Evolutionary conservation across 2,113 vertebrate species (phyloP).

Genomic region (Caranx melampygus): DNA sequence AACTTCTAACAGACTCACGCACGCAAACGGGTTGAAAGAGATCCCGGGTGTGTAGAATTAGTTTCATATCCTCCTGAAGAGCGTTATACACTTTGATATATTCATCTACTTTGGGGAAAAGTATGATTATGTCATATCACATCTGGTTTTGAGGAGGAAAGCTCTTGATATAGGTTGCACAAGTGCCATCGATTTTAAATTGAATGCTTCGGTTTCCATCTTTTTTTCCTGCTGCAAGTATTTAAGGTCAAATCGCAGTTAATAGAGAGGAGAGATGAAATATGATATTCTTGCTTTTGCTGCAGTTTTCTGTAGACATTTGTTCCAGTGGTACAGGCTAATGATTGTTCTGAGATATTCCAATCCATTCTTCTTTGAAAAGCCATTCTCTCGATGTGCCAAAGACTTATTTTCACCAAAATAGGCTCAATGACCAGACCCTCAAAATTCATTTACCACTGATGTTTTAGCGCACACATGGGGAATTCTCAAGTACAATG

Average conservation of each 20-base stretch:
- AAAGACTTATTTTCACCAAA: constrained; percentile 32
- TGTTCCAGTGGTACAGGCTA: constrained; percentile 14
- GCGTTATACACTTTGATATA: constrained; percentile 31
- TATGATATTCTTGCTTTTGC: constrained; percentile 4
- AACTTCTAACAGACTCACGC: constrained; percentile 35
- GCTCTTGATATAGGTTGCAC: constrained; percentile 17
- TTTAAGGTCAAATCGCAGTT: constrained; percentile 29
- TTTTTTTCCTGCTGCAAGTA: constrained; percentile 18
- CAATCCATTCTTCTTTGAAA: constrained; percentile 15
- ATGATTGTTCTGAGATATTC: constrained; percentile 31
- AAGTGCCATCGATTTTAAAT: constrained; percentile 47
- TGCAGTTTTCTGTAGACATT: not conserved
- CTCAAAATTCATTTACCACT: constrained; percentile 34
- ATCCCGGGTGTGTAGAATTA: constrained; percentile 16
- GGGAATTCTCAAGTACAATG: constrained; percentile 31
- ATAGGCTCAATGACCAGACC: constrained; percentile 12
- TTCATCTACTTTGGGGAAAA: constrained; percentile 47
- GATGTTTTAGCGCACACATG: constrained; percentile 39
- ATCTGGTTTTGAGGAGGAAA: constrained; percentile 29
- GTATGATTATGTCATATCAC: constrained; percentile 42
- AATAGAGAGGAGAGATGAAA: not conserved
- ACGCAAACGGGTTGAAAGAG: constrained; percentile 29
- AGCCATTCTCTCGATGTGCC: constrained; percentile 10
- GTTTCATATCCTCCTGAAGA: constrained; percentile 38
- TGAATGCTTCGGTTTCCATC: constrained; percentile 8